Conservation (phyloP, 2,888 invertebrate genomes). For the Mythimna albipuncta region DNA sequence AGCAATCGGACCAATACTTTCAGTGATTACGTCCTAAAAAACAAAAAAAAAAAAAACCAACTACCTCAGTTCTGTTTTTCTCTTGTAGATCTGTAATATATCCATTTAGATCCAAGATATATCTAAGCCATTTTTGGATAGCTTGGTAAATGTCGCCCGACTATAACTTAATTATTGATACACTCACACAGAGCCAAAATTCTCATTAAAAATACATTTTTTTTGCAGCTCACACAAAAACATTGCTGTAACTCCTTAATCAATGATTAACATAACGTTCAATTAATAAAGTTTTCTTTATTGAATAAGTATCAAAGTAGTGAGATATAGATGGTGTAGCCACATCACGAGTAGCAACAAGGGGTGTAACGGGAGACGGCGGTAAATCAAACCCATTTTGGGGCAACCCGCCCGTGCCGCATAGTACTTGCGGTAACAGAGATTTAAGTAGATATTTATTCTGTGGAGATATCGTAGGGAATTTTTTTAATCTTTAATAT, state of each 20-base stretch:
- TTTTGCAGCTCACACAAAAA: neutral
- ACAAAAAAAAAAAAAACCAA: no score
- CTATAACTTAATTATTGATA: neutral
- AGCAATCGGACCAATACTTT: no score
- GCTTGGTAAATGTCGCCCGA: no score
- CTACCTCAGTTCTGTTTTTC: no score
- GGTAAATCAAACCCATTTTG: slow-evolving; percentile 71
- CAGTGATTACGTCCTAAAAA: no score
- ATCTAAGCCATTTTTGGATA: no score
- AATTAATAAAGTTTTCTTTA: slow-evolving; percentile 43
- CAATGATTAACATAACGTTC: slow-evolving; percentile 10
- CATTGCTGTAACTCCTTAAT: slow-evolving; percentile 3
- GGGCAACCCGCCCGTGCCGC: slow-evolving; percentile 32
- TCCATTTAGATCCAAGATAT: no score
- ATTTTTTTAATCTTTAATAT: slow-evolving; percentile 5
- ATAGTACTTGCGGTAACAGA: slow-evolving; percentile 31
- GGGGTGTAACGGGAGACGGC: slow-evolving; percentile 75
- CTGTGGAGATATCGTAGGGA: slow-evolving; percentile 5
- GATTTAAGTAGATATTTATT: slow-evolving; percentile 45
- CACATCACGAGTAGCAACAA: slow-evolving; percentile 63
- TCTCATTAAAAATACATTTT: neutral
- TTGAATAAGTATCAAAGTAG: slow-evolving; percentile 55
- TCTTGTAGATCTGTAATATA: no score
- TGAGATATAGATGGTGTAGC: slow-evolving; percentile 26
- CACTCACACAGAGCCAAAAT: neutral